Percentiles rank a stretch among this genome's conserved stretches.
These are phyloP conservation scores for Phoebastria nigripes DNA, from an alignment of 2,797 vertebrate species.

Conservation along the genomic window DNA sequence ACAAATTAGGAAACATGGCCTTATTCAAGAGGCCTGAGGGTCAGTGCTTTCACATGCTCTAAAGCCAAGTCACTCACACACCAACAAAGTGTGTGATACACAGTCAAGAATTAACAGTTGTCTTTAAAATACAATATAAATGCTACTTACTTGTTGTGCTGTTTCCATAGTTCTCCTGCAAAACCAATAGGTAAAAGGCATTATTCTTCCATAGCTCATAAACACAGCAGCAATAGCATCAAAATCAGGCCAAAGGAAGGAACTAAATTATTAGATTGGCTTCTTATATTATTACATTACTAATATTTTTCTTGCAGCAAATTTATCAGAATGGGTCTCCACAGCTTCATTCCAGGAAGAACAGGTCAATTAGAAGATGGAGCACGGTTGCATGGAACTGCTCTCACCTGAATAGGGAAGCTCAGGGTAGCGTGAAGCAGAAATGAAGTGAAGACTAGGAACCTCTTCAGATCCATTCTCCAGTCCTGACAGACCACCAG, in stretches of 20 bases:
- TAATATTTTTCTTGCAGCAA: not conserved
- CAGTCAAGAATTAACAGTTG: not conserved
- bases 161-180: slow-evolving; percentile 42
- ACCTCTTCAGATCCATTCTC: not conserved
- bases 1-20: not conserved
- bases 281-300: not conserved
- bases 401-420: slow-evolving; percentile 58
- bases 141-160: slow-evolving; percentile 55
- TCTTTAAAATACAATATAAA: slow-evolving; percentile 10
- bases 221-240: not conserved
- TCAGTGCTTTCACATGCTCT: not conserved
- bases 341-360: not conserved
- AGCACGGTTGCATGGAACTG: fast-evolving
- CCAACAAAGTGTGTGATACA: not conserved
- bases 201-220: slow-evolving; percentile 7
- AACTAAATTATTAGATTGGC: not conserved
- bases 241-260: not conserved
- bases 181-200: slow-evolving; percentile 23
- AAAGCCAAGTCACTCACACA: not conserved
- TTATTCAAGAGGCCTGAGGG: not conserved
- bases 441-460: not conserved
- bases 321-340: not conserved
- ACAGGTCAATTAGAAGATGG: not conserved
- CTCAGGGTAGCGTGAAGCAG: not conserved
- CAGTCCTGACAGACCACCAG: not conserved